Percentiles rank a stretch among this genome's conserved stretches.
These are phyloP conservation scores for Mercenaria mercenaria DNA, from an alignment of 1,140 invertebrate genomes.

Conservation along the genomic window DNA sequence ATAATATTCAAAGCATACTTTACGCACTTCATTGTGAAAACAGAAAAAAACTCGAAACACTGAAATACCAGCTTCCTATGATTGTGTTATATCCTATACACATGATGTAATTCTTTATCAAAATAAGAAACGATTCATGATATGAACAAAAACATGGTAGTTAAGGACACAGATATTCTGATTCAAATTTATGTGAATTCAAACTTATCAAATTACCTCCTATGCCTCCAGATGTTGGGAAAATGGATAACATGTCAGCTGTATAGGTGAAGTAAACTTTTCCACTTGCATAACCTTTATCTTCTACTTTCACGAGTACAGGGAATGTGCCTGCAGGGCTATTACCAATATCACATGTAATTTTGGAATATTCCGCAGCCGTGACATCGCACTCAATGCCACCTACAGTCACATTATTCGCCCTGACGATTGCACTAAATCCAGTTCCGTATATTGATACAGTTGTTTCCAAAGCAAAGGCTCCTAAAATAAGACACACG, in stretches of 20 bases:
- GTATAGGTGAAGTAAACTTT: slow-evolving; percentile 42
- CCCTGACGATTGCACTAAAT: slow-evolving; percentile 61
- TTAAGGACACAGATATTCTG: too few species aligned
- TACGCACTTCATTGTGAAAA: too few species aligned
- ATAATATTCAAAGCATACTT: too few species aligned
- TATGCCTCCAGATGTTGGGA: slow-evolving; percentile 60
- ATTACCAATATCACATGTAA: slow-evolving; percentile 68
- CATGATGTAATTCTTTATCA: too few species aligned
- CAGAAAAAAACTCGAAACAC: too few species aligned
- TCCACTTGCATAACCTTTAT: slow-evolving; percentile 15
- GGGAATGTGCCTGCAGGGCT: slow-evolving; percentile 62
- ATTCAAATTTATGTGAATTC: too few species aligned
- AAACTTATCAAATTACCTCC: slow-evolving; percentile 22
- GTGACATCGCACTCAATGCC: slow-evolving; percentile 65
- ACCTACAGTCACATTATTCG: slow-evolving; percentile 75
- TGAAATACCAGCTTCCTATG: too few species aligned
- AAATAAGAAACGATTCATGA: too few species aligned
- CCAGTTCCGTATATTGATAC: slow-evolving; percentile 71
- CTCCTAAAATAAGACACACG: neutral
- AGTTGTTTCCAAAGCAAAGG: neutral
- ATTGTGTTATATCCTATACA: too few species aligned
- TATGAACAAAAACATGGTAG: too few species aligned
- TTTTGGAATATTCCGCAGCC: slow-evolving; percentile 50
- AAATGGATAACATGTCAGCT: slow-evolving; percentile 42
- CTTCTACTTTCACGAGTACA: slow-evolving; percentile 57